These are phyloP conservation scores for Rachycentron canadum DNA, from an alignment of 2,797 vertebrate species.

Conservation along the genomic window DNA sequence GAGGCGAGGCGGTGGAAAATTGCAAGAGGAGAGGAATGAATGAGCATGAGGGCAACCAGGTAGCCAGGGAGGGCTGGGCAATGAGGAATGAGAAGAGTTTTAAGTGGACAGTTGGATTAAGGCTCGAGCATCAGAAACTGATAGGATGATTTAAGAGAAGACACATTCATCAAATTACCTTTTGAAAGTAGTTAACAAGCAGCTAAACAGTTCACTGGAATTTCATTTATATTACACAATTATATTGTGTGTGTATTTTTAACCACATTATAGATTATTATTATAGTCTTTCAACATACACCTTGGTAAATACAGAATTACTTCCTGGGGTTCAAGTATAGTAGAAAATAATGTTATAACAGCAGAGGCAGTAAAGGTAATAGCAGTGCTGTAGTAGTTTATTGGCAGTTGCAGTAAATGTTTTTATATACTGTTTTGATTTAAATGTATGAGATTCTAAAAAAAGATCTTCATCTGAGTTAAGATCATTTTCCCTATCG, in stretches of 20 bases:
- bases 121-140: constrained; percentile 13
- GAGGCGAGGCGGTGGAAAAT: constrained; percentile 19
- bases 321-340: background rate
- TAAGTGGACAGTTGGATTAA: constrained; percentile 6
- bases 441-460: background rate
- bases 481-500: background rate
- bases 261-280: background rate
- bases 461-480: background rate
- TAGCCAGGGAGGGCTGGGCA: constrained; percentile 42
- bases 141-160: background rate
- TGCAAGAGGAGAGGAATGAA: constrained; percentile 29
- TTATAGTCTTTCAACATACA: background rate
- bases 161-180: constrained; percentile 28
- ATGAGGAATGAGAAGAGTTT: constrained; percentile 44
- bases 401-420: background rate
- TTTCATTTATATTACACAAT: too few species aligned
- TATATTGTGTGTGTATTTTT: too few species aligned
- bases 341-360: background rate
- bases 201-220: constrained; percentile 15
- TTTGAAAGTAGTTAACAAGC: constrained; percentile 27
- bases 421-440: background rate
- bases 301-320: background rate
- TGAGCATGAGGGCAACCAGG: constrained; percentile 24
- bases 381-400: background rate
- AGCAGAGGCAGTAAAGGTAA: background rate